These are phyloP conservation scores for Chaetops frenatus DNA, from an alignment of 2,113 vertebrate species.

Conservation along the genomic window DNA sequence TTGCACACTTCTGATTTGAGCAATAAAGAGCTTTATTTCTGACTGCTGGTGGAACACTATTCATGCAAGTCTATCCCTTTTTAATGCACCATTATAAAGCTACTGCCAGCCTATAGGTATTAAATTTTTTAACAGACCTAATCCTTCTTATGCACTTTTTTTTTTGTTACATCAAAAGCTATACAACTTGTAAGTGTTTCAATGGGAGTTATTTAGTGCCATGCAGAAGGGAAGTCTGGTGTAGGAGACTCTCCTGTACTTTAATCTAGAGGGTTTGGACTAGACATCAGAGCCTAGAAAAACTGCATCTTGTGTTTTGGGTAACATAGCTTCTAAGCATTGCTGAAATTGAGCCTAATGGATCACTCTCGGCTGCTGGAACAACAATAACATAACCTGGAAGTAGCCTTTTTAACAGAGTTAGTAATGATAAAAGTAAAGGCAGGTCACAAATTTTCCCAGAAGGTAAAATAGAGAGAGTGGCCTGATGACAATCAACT, in stretches of 20 bases:
- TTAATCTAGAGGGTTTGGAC: not conserved
- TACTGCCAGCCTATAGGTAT: not conserved
- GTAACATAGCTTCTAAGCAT: not conserved
- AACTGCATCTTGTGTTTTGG: not conserved
- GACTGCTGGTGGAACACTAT: not conserved
- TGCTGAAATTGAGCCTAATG: not conserved
- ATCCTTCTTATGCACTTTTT: not conserved
- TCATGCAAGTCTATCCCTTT: not conserved
- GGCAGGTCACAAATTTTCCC: not conserved
- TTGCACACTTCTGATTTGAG: not conserved
- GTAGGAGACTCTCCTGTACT: not conserved
- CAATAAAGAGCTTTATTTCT: not conserved
- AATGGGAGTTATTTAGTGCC: not conserved
- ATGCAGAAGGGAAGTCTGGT: not conserved
- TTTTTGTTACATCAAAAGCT: not conserved
- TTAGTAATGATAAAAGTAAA: not conserved
- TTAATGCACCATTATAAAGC: not conserved
- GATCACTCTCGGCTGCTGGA: not conserved
- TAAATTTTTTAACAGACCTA: not conserved
- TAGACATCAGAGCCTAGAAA: not conserved
- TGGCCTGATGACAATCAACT: not conserved
- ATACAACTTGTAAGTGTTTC: not conserved
- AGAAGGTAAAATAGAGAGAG: not conserved
- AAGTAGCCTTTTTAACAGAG: not conserved
- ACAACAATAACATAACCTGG: not conserved